Conservation (phyloP, 2,113 vertebrate species). For the Indicator maculatus region DNA sequence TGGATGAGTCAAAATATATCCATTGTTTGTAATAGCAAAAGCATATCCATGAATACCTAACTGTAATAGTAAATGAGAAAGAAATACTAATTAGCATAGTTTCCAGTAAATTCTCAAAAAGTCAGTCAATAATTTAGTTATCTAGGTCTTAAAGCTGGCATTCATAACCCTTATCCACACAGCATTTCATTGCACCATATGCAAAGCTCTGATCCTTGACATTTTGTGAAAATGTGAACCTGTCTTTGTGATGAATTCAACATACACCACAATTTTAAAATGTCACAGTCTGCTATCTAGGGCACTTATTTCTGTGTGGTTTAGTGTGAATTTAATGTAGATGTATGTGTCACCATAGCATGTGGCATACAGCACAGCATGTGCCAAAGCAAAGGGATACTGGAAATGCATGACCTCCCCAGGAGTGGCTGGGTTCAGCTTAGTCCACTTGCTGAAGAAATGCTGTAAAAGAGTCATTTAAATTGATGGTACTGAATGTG, state of each 20-base stretch:
- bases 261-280: conserved; percentile 68
- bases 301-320: not conserved
- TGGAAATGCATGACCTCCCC: not conserved
- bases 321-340: not conserved
- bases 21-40: conserved; percentile 99
- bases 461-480: not conserved
- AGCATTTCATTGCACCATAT: conserved; percentile 53
- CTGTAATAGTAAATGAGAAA: conserved; percentile 76
- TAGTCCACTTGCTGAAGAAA: not conserved
- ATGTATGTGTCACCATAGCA: no score
- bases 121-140: conserved; percentile 63
- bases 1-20: conserved; percentile 97
- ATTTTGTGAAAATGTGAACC: conserved; percentile 63
- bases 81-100: conserved; percentile 58
- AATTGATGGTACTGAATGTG: not conserved
- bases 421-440: not conserved
- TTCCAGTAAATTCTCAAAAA: conserved; percentile 46
- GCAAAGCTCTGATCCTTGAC: conserved; percentile 57
- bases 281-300: conserved; percentile 44
- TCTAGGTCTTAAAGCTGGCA: conserved; percentile 58
- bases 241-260: conserved; percentile 33
- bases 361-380: not conserved
- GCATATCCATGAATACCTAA: conserved; percentile 98
- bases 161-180: conserved; percentile 52
- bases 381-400: not conserved